Conservation (phyloP, 2,888 invertebrate species). For the Drosophila nigricruria region DNA sequence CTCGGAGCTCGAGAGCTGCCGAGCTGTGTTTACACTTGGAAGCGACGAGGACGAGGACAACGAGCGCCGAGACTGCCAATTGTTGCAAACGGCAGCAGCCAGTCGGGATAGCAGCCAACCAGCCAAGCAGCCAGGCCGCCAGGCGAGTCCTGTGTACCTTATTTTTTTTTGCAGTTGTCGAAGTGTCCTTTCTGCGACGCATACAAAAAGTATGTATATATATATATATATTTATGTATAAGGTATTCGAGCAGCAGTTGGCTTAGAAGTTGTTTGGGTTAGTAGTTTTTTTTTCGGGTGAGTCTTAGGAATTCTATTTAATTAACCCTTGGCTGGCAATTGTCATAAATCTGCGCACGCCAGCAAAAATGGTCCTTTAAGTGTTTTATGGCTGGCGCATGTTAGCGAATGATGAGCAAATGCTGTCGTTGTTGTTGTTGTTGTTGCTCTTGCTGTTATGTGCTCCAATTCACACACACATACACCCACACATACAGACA, state of each 20-base stretch:
- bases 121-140: constrained; percentile 22
- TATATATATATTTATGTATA: constrained; percentile 72
- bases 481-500: constrained; percentile 22
- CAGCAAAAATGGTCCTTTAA: constrained; percentile 72
- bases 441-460: constrained; percentile 38
- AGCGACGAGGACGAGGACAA: constrained; percentile 45
- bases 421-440: constrained; percentile 22
- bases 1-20: constrained; percentile 36
- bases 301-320: constrained; percentile 63
- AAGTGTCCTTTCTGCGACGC: constrained; percentile 17
- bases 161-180: constrained; percentile 15
- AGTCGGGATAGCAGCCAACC: constrained; percentile 38
- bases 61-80: constrained; percentile 73
- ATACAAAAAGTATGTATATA: constrained; percentile 35
- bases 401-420: constrained; percentile 42
- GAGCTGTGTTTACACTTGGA: constrained; percentile 73
- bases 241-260: constrained; percentile 50
- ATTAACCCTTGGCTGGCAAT: constrained; percentile 66
- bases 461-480: constrained; percentile 62
- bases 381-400: constrained; percentile 75
- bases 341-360: constrained; percentile 50
- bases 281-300: constrained; percentile 18
- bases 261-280: constrained; percentile 42
- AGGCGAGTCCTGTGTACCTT: constrained; percentile 50
- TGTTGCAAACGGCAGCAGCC: constrained; percentile 72